Conservation (phyloP, 2,888 invertebrate species). For the Sinelater perroti region DNA sequence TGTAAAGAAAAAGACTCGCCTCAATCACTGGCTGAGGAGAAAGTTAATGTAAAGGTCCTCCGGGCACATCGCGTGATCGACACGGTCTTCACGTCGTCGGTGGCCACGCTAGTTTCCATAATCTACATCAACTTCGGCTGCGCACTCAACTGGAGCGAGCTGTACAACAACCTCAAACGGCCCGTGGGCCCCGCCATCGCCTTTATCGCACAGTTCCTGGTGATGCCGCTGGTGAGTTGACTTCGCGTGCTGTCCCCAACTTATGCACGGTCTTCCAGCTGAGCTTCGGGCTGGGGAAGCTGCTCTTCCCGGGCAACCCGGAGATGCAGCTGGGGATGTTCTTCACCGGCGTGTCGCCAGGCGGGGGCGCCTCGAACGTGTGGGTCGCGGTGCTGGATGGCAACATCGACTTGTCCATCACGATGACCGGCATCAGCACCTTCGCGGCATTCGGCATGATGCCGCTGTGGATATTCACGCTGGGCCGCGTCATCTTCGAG, state of each 20-base stretch:
- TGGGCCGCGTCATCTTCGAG: slow-evolving; percentile 74
- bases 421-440: slow-evolving; percentile 90
- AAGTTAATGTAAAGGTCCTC: slow-evolving; percentile 49
- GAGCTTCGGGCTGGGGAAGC: slow-evolving; percentile 75
- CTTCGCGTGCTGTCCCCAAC: neutral
- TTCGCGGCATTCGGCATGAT: slow-evolving; percentile 89
- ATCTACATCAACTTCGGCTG: slow-evolving; percentile 93
- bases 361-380: slow-evolving; percentile 96
- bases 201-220: slow-evolving; percentile 78
- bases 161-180: slow-evolving; percentile 70
- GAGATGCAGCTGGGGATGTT: slow-evolving; percentile 86
- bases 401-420: slow-evolving; percentile 90
- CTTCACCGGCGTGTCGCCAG: slow-evolving; percentile 89
- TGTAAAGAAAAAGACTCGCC: no score
- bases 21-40: slow-evolving; percentile 28
- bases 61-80: slow-evolving; percentile 70
- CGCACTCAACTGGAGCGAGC: slow-evolving; percentile 79
- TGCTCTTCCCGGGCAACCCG: slow-evolving; percentile 73
- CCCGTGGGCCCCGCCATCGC: slow-evolving; percentile 85
- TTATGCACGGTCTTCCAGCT: slow-evolving; percentile 63
- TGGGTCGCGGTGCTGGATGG: slow-evolving; percentile 93
- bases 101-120: slow-evolving; percentile 78
- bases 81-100: slow-evolving; percentile 76
- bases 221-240: slow-evolving; percentile 83
- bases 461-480: slow-evolving; percentile 90